phyloP scores from a whole-genome alignment of 2,888 invertebrate species.

The Lasioglossum marginatum region DNA sequence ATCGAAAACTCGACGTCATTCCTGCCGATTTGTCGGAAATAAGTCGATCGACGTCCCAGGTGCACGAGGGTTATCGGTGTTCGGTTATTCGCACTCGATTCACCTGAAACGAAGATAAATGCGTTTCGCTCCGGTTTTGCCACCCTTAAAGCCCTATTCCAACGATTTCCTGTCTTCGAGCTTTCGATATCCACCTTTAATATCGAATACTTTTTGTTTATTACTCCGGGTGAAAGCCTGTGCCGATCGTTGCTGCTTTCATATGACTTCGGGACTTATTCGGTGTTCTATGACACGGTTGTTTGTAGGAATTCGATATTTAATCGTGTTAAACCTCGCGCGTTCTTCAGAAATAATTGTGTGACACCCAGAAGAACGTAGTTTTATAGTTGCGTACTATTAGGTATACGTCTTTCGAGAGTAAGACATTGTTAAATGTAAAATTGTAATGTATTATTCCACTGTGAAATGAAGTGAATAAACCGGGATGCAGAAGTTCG shows the following conservation, averaged over 20 bases:
- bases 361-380: too few relatives aligned
- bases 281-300: not conserved
- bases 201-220: constrained; percentile 40
- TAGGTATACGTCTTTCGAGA: too few relatives aligned
- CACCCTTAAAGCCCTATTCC: not conserved
- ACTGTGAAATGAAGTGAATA: not conserved
- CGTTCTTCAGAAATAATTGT: too few relatives aligned
- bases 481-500: not conserved
- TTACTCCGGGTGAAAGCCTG: not conserved
- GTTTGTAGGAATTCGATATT: not conserved
- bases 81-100: constrained; percentile 74
- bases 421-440: not conserved
- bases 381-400: too few relatives aligned
- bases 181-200: constrained; percentile 39
- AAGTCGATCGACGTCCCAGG: constrained; percentile 74
- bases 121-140: constrained; percentile 63
- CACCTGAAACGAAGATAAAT: constrained; percentile 77
- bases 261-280: not conserved
- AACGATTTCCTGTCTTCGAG: constrained; percentile 35
- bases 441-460: not conserved
- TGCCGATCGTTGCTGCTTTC: not conserved
- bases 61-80: constrained; percentile 69
- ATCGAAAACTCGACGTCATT: constrained; percentile 65
- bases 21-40: constrained; percentile 73
- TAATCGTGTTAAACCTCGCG: too few relatives aligned